Conservation (phyloP, 2,113 vertebrate species). For the Phycodurus eques region DNA sequence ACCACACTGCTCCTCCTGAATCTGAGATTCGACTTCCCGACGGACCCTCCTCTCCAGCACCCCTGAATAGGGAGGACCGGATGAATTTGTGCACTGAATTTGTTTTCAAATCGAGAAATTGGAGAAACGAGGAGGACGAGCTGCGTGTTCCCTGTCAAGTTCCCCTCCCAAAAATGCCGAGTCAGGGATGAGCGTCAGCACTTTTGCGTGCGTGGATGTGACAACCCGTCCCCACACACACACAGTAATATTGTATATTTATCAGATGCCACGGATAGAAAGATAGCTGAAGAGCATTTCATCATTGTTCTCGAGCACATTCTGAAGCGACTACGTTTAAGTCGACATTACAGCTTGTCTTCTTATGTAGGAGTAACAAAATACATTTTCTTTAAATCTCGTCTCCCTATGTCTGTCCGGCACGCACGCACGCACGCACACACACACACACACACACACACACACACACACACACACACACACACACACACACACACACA, state of each 20-base stretch:
- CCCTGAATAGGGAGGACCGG: too few relatives aligned
- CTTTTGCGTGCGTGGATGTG: conserved; percentile 17
- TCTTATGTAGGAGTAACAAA: neutral
- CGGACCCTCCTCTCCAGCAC: too few relatives aligned
- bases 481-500: conserved; percentile 7
- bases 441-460: conserved; percentile 1
- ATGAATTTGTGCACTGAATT: neutral
- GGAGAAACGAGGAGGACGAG: conserved; percentile 9
- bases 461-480: neutral
- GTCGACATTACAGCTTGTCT: neutral
- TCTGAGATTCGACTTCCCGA: too few relatives aligned
- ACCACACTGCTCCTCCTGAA: too few relatives aligned
- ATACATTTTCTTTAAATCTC: neutral
- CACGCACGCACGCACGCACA: neutral
- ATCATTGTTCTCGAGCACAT: neutral
- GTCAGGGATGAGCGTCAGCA: conserved; percentile 42
- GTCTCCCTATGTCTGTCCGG: neutral
- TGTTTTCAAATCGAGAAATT: conserved; percentile 20
- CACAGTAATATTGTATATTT: neutral
- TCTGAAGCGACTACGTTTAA: neutral
- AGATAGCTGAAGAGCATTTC: neutral
- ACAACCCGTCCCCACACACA: neutral
- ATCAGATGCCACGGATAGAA: neutral
- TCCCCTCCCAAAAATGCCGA: conserved; percentile 28
- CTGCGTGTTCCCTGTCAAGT: conserved; percentile 27